phyloP scores from a whole-genome alignment of 2,113 vertebrate species.

The Colossoma macropomum region DNA sequence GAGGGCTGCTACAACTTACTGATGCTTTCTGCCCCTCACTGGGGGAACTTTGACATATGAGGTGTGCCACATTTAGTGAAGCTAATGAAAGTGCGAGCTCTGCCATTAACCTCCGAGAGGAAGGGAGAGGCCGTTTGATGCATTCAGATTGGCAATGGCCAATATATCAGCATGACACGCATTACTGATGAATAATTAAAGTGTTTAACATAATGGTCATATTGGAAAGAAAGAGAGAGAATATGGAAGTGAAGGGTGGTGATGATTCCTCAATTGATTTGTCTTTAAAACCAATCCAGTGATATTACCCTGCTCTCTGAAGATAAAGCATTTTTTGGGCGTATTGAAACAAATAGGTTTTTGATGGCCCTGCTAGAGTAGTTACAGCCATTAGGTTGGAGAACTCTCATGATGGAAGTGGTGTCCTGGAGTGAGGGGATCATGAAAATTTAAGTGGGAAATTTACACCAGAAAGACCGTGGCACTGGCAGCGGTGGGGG shows the following conservation, averaged over 20 bases:
- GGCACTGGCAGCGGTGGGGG: constrained; percentile 70
- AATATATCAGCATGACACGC: constrained; percentile 91
- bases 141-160: constrained; percentile 84
- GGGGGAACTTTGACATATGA: constrained; percentile 79
- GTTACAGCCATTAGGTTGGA: constrained; percentile 83
- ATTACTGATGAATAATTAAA: constrained; percentile 98
- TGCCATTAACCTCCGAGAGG: constrained; percentile 89
- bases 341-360: constrained; percentile 82
- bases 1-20: constrained; percentile 22
- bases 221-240: constrained; percentile 72
- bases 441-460: constrained; percentile 93
- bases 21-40: constrained; percentile 68
- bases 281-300: constrained; percentile 81
- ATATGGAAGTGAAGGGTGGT: constrained; percentile 70
- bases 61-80: constrained; percentile 75
- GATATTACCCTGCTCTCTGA: constrained; percentile 78
- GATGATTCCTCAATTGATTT: constrained; percentile 88
- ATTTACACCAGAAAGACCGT: constrained; percentile 83
- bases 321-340: constrained; percentile 62
- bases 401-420: constrained; percentile 83
- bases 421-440: constrained; percentile 85
- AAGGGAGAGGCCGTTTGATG: constrained; percentile 78
- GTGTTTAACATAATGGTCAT: constrained; percentile 91
- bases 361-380: constrained; percentile 78
- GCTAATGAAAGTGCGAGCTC: constrained; percentile 82